A percentile compares a stretch with the other conserved stretches of the same genome.
Evolutionary conservation across 2,888 invertebrate genomes (phyloP).

Genomic region (Agriopis aurantiaria): DNA sequence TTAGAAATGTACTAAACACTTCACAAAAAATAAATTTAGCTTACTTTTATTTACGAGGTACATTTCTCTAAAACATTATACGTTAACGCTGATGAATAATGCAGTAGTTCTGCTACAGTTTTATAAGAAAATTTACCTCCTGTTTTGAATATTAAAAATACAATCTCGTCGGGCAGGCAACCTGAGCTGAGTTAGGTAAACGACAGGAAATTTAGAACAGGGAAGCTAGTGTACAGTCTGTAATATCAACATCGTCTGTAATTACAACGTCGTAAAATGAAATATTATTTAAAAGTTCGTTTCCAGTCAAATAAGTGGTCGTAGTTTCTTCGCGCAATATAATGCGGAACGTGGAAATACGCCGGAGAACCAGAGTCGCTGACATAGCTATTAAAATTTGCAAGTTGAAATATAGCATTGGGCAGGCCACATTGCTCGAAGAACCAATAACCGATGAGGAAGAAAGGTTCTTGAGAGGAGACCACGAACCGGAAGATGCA

Average conservation of each 20-base stretch:
- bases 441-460: too few relatives aligned
- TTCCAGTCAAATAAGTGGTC: background rate
- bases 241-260: background rate
- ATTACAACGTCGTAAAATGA: background rate
- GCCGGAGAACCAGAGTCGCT: too few relatives aligned
- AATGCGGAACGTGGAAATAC: too few relatives aligned
- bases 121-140: constrained; percentile 46
- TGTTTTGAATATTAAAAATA: constrained; percentile 54
- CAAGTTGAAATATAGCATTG: too few relatives aligned
- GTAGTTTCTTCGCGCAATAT: too few relatives aligned
- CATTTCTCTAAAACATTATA: constrained; percentile 33
- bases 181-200: constrained; percentile 8
- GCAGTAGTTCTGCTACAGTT: constrained; percentile 31
- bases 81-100: constrained; percentile 32
- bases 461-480: too few relatives aligned
- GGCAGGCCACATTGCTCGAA: too few relatives aligned
- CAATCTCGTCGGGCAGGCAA: constrained; percentile 37
- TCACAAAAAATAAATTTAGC: background rate
- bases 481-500: too few relatives aligned
- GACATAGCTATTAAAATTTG: too few relatives aligned
- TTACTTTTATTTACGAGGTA: background rate
- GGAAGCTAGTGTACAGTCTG: background rate
- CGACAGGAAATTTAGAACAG: constrained; percentile 4
- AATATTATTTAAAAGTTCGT: background rate
- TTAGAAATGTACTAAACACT: too few relatives aligned